Conservation (phyloP, 2,113 vertebrate species). For the Dissostichus mawsoni region DNA sequence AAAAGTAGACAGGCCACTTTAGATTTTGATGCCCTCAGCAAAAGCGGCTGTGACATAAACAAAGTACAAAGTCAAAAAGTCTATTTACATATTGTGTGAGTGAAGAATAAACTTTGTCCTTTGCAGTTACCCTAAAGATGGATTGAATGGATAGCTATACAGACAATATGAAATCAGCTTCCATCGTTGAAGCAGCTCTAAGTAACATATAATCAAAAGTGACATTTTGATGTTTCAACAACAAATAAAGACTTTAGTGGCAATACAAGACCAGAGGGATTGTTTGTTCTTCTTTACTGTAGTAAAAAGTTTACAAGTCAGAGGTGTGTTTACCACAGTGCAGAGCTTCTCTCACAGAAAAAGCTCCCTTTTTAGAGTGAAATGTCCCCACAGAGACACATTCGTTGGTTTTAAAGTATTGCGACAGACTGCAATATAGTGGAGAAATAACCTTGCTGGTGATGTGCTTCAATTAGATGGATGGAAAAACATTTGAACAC, state of each 20-base stretch:
- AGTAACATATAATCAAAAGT: constrained; percentile 2
- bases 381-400: not conserved
- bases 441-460: not conserved
- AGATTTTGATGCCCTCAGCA: not conserved
- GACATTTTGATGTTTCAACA: not conserved
- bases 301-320: not conserved
- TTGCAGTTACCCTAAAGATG: not conserved
- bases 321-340: not conserved
- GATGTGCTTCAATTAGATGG: constrained; percentile 3
- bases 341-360: not conserved
- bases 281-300: not conserved
- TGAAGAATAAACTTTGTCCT: not conserved
- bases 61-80: not conserved
- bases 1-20: not conserved
- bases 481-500: no score
- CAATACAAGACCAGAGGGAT: not conserved
- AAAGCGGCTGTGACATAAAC: not conserved
- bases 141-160: not conserved
- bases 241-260: not conserved
- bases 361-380: not conserved
- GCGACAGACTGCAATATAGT: not conserved
- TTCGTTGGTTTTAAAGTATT: not conserved
- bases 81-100: not conserved
- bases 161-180: not conserved
- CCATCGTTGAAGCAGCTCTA: no score